These are phyloP conservation scores for Nothocercus julius DNA, from an alignment of 2,113 vertebrate genomes.

Conservation along the genomic window DNA sequence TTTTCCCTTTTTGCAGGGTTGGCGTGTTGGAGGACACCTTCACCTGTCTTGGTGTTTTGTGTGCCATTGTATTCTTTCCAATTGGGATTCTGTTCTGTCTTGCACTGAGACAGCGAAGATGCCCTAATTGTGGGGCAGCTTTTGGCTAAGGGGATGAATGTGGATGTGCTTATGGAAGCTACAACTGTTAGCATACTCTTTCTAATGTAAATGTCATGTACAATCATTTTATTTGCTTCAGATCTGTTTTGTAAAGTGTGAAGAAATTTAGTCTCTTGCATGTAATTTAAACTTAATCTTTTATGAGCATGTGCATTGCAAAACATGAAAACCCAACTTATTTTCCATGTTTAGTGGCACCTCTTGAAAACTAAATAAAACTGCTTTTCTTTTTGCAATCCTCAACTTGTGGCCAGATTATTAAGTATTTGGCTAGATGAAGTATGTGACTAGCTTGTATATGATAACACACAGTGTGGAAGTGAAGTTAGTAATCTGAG, in stretches of 20 bases:
- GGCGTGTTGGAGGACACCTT: constrained; percentile 97
- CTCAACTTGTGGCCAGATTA: constrained; percentile 68
- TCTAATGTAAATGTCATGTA: constrained; percentile 84
- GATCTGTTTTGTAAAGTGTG: constrained; percentile 79
- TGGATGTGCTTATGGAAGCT: constrained; percentile 41
- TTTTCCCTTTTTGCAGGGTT: constrained; percentile 81
- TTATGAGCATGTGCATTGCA: constrained; percentile 53
- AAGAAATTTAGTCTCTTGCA: constrained; percentile 53
- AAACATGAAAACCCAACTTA: constrained; percentile 38
- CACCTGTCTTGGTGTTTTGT: constrained; percentile 94
- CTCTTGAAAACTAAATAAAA: constrained; percentile 74
- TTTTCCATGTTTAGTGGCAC: constrained; percentile 67
- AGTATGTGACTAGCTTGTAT: background rate
- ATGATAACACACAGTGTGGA: background rate
- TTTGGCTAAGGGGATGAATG: constrained; percentile 86
- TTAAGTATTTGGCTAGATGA: constrained; percentile 63
- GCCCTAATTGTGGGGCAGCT: constrained; percentile 95
- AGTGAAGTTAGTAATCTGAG: background rate
- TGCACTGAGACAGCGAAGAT: constrained; percentile 93
- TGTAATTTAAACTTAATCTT: constrained; percentile 63
- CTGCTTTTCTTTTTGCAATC: constrained; percentile 78
- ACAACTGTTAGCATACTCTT: constrained; percentile 68
- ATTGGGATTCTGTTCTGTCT: constrained; percentile 97
- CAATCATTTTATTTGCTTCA: constrained; percentile 79
- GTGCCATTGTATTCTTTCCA: constrained; percentile 96